Evolutionary conservation across 2,113 vertebrate genomes (phyloP).

Genomic region (Columba janthina): DNA sequence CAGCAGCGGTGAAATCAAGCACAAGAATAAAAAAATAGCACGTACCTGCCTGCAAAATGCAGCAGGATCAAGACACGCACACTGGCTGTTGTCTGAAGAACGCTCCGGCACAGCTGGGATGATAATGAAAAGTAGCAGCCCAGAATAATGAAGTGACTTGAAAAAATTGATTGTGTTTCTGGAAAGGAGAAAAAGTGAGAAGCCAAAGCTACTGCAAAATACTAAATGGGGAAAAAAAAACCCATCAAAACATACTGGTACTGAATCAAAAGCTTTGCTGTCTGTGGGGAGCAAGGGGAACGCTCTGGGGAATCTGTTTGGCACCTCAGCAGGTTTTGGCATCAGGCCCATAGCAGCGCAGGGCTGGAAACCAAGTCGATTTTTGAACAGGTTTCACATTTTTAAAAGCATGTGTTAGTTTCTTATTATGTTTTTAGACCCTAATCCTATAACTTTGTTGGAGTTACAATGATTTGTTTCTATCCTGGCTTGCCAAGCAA

Average conservation of each 20-base stretch:
- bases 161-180: background rate
- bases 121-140: background rate
- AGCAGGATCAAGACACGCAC: background rate
- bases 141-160: background rate
- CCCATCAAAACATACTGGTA: background rate
- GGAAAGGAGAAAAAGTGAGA: background rate
- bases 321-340: background rate
- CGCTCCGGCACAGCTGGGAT: background rate
- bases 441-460: background rate
- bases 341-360: background rate
- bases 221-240: background rate
- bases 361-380: background rate
- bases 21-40: background rate
- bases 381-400: background rate
- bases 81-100: background rate
- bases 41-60: background rate
- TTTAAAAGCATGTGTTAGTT: background rate
- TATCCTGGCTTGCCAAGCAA: background rate
- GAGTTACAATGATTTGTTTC: background rate
- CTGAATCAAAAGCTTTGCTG: background rate
- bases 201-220: background rate
- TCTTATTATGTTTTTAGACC: background rate
- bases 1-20: background rate
- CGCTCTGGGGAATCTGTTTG: background rate
- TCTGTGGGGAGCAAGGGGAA: background rate